A percentile compares a stretch with the other conserved stretches of the same genome.
Conservation (phyloP, 2,888 invertebrate species). For the Ornithoptera priamus region DNA sequence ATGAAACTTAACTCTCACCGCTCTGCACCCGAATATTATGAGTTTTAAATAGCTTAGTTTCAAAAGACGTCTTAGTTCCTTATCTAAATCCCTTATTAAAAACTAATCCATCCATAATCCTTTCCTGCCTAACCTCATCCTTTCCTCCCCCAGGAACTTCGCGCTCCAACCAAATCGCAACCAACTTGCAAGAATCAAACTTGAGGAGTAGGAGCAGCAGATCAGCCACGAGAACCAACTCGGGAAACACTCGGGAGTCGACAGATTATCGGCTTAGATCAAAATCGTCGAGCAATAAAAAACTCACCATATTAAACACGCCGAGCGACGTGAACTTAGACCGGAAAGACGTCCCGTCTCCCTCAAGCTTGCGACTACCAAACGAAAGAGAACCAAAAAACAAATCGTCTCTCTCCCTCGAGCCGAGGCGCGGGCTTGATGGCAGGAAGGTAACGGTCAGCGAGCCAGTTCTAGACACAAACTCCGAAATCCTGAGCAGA, state of each 20-base stretch:
- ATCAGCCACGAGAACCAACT: slow-evolving; percentile 31
- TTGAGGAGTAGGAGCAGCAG: slow-evolving; percentile 36
- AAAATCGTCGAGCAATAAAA: slow-evolving; percentile 25
- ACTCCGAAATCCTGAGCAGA: background rate
- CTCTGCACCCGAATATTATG: no score
- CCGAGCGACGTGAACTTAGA: background rate
- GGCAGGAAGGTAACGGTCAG: slow-evolving; percentile 15
- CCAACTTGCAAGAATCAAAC: slow-evolving; percentile 15
- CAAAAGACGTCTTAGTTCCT: background rate
- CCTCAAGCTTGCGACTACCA: background rate
- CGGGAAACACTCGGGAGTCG: background rate
- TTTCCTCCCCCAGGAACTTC: slow-evolving; percentile 45
- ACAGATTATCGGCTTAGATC: slow-evolving; percentile 2
- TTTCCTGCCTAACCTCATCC: slow-evolving; percentile 29
- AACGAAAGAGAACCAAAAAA: slow-evolving; percentile 1
- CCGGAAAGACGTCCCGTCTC: background rate
- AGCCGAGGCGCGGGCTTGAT: background rate
- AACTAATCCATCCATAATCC: background rate
- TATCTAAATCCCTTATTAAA: background rate
- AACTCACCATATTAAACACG: slow-evolving; percentile 4
- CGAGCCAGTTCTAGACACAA: slow-evolving; percentile 7
- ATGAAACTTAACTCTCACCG: no score
- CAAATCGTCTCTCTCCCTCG: slow-evolving; percentile 3
- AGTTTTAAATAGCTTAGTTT: no score
- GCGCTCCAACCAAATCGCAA: slow-evolving; percentile 25